Base-by-base conservation (phyloP, 2,888 invertebrate genomes). In the Nowickia ferox region DNA sequence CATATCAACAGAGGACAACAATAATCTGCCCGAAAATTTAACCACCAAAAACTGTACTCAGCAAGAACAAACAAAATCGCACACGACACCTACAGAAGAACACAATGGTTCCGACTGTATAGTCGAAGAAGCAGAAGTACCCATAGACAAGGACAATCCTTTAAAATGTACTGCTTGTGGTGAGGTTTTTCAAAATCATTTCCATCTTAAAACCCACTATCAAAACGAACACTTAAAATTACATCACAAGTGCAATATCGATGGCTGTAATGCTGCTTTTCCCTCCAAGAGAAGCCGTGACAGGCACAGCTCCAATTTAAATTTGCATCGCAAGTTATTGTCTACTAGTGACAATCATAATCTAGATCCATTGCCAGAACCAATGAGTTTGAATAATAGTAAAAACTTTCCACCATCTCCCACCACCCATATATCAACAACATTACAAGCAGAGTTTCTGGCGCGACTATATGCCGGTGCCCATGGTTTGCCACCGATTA, bases 161-260 rank as follows among this genome's bases (percentile, higher is more conserved):
- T 94, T 97, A 51, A 95, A 96, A 89, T 99, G 98, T 93, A 96
- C 97, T 4, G 97, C 97, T 46, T 99, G 99, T 92, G 97, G 97
- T 9, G 98, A 98, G 93, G 95, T 97, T 90, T 98, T 98, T 93
- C 97, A 97, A 92, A 98, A 98, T 91, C 96, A 97, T 89, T 98
- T 98, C 91, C 96, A 97, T 69, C 96, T 98, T 38, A 98, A 98
- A 93, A 97, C 97, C 1, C 99, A 99, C 92, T 98, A 98, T 92
- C 98, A 98, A 94, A 98, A 97, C 92, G 97, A 97, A 11, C 98
- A 99, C 93, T 95, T 98, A 74, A 98, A 98, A 93, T 93, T 98
- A 84, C 97, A 98, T 96, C 98, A 98, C 93, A 97, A 97, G 91
- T 99, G 99, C 93, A 97, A 96, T 90, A 96, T 98, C 40, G 98